Base-by-base conservation (phyloP, 2,888 invertebrate genomes). In the Hirtodrosophila trivittata region DNA sequence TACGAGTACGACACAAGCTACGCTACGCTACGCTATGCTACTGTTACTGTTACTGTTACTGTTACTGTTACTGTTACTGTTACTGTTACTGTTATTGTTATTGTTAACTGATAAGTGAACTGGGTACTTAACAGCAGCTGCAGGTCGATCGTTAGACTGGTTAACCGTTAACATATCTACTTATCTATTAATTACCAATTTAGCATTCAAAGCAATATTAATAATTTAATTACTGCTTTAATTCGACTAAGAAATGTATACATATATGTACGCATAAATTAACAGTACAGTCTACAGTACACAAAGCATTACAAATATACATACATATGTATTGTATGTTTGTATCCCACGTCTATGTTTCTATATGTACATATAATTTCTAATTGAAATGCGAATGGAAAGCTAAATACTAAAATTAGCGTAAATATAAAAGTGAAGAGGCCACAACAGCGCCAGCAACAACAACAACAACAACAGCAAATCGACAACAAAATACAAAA, bases 341-440 rank as follows among this genome's bases (percentile, higher is more conserved):
- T 28, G 9, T 28, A n/a, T 28, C 1, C 28, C 1, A 21, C 18
- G n/a, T n/a, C n/a, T n/a, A n/a, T n/a, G n/a, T 21, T 3, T 21
- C 2, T 21, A 21, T 21, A 21, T 21, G 18, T 21, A 21, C 3
- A 21, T 21, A 43, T 45, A 41, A 54, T 67, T 78, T 69, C 62
- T 60, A 84, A 81, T 84, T 83, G 75, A 80, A 83, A 83, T 75
- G 77, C 75, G 84, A 81, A 84, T 72, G 80, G 69, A 81, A 83
- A 72, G 69, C 82, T 69, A 81, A 77, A 84, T 75, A 75, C 84
- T 81, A 82, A 78, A 84, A 81, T 84, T 84, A 84, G 84, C 76
- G 75, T 81, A 66, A 63, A 66, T 58, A 63, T 62, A 78, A 77
- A 77, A 66, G 41, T 66, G 63, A 77, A 66, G 58, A 71, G 71